Base-by-base conservation (phyloP, 2,888 invertebrate genomes). In the Alsophila aescularia region DNA sequence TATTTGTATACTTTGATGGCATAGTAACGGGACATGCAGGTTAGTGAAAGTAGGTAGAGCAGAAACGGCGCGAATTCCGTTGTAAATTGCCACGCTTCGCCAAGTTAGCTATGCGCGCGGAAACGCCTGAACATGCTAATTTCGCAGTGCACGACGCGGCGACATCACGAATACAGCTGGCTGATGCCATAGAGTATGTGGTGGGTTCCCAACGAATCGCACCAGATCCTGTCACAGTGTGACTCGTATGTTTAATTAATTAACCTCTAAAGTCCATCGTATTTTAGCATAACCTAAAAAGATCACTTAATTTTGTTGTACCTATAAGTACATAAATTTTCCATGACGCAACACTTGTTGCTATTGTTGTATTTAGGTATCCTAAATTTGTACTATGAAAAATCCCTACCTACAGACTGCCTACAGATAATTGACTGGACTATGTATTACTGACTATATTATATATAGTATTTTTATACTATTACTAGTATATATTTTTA, bases 11-110 rank as follows among this genome's bases (percentile, higher is more conserved):
- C n/a, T n/a, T n/a, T n/a, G n/a, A n/a, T n/a, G n/a, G 63, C 69
- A 57, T 10, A 39, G 49, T 66, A 67, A 62, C 60, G 59, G 69
- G 36, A 48, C 42, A 36, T 27, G 34, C 16, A 27, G n/a, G 29
- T 27, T 35, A 48, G 58, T 57, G 60, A 57, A 62, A 60, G 60
- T 54, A 24, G 14, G 31, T 6, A 24, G 39, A 39, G 35, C n/a
- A n/a, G n/a, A n/a, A n/a, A n/a, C n/a, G 31, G 55, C 53, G 55
- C 36, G 29, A 58, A 56, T 47, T 47, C 39, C 49, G 16, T 18
- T 14, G n/a, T 29, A 37, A 44, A 43, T 41, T 42, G 44, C 47
- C 50, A 49, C 58, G 47, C 40, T 29, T n/a, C 29, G n/a, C 29
- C 3, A 29, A n/a, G n/a, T n/a, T n/a, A n/a, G n/a, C n/a, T 32